These are phyloP conservation scores for Acomys russatus DNA, from an alignment of 2,797 vertebrate genomes.

Conservation along the genomic window DNA sequence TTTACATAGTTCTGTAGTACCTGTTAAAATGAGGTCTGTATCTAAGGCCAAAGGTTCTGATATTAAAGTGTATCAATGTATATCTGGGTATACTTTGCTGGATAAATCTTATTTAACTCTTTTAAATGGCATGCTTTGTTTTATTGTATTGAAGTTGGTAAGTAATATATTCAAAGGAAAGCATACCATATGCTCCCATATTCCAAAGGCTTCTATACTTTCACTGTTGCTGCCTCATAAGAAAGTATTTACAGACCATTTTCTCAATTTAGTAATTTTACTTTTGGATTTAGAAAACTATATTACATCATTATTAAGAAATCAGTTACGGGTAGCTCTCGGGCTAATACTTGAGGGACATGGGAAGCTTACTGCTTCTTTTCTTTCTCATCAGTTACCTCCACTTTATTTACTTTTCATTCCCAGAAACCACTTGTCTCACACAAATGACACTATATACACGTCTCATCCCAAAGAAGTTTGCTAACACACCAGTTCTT, in stretches of 20 bases:
- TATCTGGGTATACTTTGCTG: neutral
- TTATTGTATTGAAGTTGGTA: neutral
- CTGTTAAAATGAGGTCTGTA: neutral
- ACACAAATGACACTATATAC: neutral
- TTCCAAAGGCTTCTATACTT: neutral
- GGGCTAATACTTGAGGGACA: neutral
- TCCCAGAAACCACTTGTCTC: neutral
- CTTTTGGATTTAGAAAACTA: slow-evolving; percentile 11
- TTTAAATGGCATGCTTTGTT: slow-evolving; percentile 2
- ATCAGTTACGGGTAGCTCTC: neutral
- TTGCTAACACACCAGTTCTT: neutral
- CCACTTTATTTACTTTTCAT: neutral
- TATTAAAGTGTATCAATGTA: neutral
- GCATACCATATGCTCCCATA: neutral
- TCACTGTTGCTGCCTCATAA: neutral
- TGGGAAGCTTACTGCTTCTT: neutral
- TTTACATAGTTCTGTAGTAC: neutral
- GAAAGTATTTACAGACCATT: neutral
- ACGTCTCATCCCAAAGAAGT: neutral
- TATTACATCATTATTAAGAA: neutral
- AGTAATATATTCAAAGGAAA: slow-evolving; percentile 2
- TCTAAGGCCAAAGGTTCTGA: neutral
- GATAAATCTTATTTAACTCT: slow-evolving; percentile 4
- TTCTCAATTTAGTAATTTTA: neutral
- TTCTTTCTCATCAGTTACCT: neutral